A percentile compares a stretch with the other conserved stretches of the same genome.
These are phyloP conservation scores for Erpornis zantholeuca DNA, from an alignment of 2,113 vertebrate genomes.

Conservation along the genomic window DNA sequence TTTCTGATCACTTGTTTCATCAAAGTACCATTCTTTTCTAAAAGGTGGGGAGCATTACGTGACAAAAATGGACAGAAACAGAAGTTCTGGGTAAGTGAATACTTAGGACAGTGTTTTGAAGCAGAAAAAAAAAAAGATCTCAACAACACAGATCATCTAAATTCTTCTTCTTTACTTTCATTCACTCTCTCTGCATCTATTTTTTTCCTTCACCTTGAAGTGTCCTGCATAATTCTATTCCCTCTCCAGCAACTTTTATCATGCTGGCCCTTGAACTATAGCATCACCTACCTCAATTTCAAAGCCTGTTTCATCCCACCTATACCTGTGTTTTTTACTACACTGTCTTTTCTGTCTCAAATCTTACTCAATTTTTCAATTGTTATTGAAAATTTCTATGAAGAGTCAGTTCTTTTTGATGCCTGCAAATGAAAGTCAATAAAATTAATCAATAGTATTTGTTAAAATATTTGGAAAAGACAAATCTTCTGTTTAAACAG, in stretches of 20 bases:
- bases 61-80: slow-evolving; percentile 58
- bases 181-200: background rate
- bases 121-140: background rate
- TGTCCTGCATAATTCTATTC: background rate
- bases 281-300: background rate
- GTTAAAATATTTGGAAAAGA: background rate
- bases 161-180: background rate
- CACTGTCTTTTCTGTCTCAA: background rate
- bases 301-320: background rate
- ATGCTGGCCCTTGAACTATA: background rate
- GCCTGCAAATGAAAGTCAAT: background rate
- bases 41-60: slow-evolving; percentile 71
- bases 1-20: background rate
- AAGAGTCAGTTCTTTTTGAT: background rate
- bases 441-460: background rate
- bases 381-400: background rate
- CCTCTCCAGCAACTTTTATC: background rate
- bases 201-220: background rate
- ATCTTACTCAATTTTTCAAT: background rate
- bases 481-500: background rate
- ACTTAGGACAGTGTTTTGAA: background rate
- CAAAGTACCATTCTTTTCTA: background rate
- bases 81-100: slow-evolving; percentile 77
- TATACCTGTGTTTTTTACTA: background rate
- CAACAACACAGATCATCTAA: background rate